Evolutionary conservation across 2,888 invertebrate genomes (phyloP), one percentile per base, ranked within the genome.

Genomic region (Sympetrum striolatum): DNA sequence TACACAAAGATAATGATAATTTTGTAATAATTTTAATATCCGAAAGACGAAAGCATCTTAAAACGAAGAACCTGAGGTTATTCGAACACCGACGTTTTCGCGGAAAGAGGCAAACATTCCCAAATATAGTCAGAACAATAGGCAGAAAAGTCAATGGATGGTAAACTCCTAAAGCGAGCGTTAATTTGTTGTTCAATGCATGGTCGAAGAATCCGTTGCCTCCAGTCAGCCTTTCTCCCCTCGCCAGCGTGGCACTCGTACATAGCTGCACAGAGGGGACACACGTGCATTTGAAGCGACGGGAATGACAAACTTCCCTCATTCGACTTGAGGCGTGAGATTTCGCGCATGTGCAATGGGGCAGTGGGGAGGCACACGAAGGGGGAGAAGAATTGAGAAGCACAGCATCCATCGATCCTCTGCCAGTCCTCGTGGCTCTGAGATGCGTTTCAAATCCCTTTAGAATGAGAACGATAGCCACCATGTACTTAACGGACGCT

Each of bases 401-500:
- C 86, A 60, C 86, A 86, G 86, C 86, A 86, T 86, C 86, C 86
- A 86, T 86, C 86, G 86, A 86, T 86, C 86, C 86, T 58, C 82
- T 25, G 25, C 53, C 82, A 82, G 82, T 82, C 82, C 82, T 82
- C 82, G 82, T 82, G 82, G 82, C 31, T 82, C 58, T 48, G 82
- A 31, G 48, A 48, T 48, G 44, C 48, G 82, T 60, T 60, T 64
- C 35, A 81, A 35, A 81, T 53, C 90, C 25, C 91, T 86, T 81
- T 90, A 44, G 81, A 79, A 81, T 60, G 90, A 80, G 53, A 58
- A 31, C 48, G 35, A 35, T 31, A 14, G 73, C n/a, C 82, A 73
- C 90, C 81, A 91, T 92, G 91, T 92, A 91, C 91, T 91, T 92
- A 15, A 92, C 91, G 35, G 92, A 92, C 58, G 91, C 92, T 37